These are phyloP conservation scores for Muscicapa striata DNA, from an alignment of 2,797 vertebrate genomes.

Conservation along the genomic window DNA sequence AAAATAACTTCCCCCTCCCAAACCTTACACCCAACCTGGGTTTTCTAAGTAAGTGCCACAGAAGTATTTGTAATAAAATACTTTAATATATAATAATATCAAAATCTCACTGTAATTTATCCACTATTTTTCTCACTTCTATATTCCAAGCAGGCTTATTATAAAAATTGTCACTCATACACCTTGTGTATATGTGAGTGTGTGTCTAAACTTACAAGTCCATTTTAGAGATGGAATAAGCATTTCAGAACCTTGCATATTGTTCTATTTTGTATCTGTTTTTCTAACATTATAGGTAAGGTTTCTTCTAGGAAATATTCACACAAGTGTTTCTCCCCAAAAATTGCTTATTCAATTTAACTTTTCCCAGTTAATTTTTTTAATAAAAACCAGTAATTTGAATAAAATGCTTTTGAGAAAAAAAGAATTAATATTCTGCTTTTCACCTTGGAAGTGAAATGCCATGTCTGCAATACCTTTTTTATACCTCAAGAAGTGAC, in stretches of 20 bases:
- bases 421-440: not conserved
- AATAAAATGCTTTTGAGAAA: not conserved
- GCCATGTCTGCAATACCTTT: not conserved
- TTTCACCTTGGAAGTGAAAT: not conserved
- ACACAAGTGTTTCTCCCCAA: not conserved
- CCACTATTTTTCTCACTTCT: conserved; percentile 21
- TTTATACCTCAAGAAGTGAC: not conserved
- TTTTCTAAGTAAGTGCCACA: conserved; percentile 20
- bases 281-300: not conserved
- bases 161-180: not conserved
- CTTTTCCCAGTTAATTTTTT: not conserved
- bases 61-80: conserved; percentile 22
- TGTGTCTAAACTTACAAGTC: not conserved
- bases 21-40: not conserved
- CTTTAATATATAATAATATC: conserved; percentile 24
- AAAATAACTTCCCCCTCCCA: conserved; percentile 36
- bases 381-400: not conserved
- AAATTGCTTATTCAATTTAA: not conserved
- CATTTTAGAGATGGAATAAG: not conserved
- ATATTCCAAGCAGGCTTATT: not conserved
- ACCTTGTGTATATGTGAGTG: not conserved
- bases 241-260: not conserved
- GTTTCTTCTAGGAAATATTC: not conserved
- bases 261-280: not conserved
- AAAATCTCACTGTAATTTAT: conserved; percentile 44